These are phyloP conservation scores for Cossypha dichroa DNA, from an alignment of 2,797 vertebrate genomes.

Conservation along the genomic window DNA sequence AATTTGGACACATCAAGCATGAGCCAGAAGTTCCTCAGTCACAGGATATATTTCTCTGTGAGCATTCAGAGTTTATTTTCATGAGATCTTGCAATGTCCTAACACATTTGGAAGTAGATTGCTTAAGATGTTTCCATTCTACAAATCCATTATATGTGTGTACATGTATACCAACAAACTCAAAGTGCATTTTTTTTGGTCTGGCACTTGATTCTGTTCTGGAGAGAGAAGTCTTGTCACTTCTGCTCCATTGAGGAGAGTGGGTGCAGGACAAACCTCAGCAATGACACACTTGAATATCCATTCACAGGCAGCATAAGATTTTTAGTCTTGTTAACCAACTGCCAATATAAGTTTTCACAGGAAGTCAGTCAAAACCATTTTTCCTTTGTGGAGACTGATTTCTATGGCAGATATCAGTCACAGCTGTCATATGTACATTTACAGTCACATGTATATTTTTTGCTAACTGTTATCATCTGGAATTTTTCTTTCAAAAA, in stretches of 20 bases:
- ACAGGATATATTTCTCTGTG: background rate
- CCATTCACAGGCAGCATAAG: background rate
- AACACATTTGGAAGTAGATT: background rate
- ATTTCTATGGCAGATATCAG: background rate
- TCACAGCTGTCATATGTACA: background rate
- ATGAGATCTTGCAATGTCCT: background rate
- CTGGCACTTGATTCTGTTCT: background rate
- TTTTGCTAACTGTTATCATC: background rate
- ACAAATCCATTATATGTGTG: background rate
- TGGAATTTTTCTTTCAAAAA: background rate
- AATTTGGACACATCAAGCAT: background rate
- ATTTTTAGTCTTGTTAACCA: background rate
- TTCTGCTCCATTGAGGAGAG: background rate
- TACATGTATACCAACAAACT: background rate
- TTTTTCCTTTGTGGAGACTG: background rate
- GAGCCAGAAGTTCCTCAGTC: background rate
- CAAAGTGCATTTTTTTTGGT: background rate
- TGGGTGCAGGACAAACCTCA: background rate
- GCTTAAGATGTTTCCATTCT: background rate
- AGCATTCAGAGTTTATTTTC: background rate
- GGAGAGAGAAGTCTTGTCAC: background rate
- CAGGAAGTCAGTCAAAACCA: background rate
- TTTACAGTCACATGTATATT: background rate
- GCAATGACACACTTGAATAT: fast-evolving
- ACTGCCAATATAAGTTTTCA: background rate